Evolutionary conservation across 2,113 vertebrate species (phyloP), one percentile per base, ranked within the genome.

Genomic region (Bubo blakistoni): DNA sequence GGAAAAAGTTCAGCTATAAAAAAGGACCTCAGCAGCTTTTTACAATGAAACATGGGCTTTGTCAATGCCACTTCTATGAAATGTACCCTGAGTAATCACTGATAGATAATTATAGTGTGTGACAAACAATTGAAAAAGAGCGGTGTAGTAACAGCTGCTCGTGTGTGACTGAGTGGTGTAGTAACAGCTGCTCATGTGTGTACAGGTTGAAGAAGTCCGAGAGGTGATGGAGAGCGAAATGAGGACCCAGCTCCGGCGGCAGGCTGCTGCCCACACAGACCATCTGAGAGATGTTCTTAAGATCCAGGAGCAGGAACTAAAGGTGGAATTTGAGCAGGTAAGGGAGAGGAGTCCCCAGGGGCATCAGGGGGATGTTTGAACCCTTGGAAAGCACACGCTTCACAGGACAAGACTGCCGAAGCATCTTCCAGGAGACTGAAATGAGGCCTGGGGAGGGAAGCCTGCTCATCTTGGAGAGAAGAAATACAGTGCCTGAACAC

Each of bases 191-290:
- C 46, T 40, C 2, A 2, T 63, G 72, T 38, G 52, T 29, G 82
- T 16, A 1, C 88, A 99, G 99, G 97, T 99, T 34, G 98, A 98
- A 24, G 99, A 99, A 93, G 97, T 99, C 30, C 98, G 99, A 25
- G 99, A 99, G 36, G 99, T 99, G 94, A 99, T 99, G 99, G 99
- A 99, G 97, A 98, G 72, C 0, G 99, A 99, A 92, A 99, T 99
- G 99, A 98, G 99, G 84, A 99, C 99, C 8, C 99, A 99, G 98
- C 98, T 99, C 3, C 98, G 99, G 47, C 98, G 99, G 16, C 99
- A 99, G 94, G 99, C 99, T 1, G 99, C 99, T 1, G 99, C 99
- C 51, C 99, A 99, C 98, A 99, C 98, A 0, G 99, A 99, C 96
- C 99, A 99, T 14, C 98, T 99, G 82, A 96, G 97, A 51, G 99